A percentile compares a stretch with the other conserved stretches of the same genome.
Evolutionary conservation across 2,888 invertebrate genomes (phyloP).

Genomic region (Mellilla xanthometata): DNA sequence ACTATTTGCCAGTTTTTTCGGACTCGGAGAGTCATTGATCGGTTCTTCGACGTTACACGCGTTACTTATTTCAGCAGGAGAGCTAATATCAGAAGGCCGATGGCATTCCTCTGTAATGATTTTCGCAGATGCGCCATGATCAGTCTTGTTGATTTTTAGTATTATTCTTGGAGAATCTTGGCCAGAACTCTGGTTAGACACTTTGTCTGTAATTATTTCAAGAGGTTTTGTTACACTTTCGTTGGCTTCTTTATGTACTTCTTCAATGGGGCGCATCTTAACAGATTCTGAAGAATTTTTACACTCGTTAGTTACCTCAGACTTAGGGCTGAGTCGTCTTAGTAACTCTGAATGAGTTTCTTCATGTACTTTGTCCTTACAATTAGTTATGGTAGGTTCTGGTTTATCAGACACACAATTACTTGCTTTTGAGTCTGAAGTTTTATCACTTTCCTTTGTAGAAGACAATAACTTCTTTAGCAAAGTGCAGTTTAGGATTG

Average conservation of each 20-base stretch:
- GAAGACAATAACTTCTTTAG: conserved; percentile 71
- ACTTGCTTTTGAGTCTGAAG: conserved; percentile 39
- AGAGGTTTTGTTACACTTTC: conserved; percentile 69
- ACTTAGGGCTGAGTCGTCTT: conserved; percentile 32
- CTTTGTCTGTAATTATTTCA: conserved; percentile 72
- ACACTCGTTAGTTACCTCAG: conserved; percentile 42
- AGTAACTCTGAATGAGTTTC: conserved; percentile 17
- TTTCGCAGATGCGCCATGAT: conserved; percentile 76
- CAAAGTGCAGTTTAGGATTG: conserved; percentile 65
- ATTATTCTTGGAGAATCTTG: conserved; percentile 84
- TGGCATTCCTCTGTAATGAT: conserved; percentile 71
- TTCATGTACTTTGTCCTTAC: conserved; percentile 32
- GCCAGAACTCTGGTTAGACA: conserved; percentile 63
- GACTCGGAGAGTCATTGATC: conserved; percentile 53
- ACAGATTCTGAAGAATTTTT: conserved; percentile 33
- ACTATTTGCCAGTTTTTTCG: conserved; percentile 55
- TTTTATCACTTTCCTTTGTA: conserved; percentile 55
- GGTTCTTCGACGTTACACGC: conserved; percentile 51
- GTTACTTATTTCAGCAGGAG: conserved; percentile 38
- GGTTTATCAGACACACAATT: conserved; percentile 43
- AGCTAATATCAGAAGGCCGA: conserved; percentile 40
- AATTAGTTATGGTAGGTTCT: conserved; percentile 33
- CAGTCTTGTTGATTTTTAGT: conserved; percentile 85
- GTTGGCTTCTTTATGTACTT: conserved; percentile 48
- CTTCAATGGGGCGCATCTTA: conserved; percentile 47